Base-by-base conservation (phyloP, 2,888 invertebrate species). In the Blastobasis adustella region DNA sequence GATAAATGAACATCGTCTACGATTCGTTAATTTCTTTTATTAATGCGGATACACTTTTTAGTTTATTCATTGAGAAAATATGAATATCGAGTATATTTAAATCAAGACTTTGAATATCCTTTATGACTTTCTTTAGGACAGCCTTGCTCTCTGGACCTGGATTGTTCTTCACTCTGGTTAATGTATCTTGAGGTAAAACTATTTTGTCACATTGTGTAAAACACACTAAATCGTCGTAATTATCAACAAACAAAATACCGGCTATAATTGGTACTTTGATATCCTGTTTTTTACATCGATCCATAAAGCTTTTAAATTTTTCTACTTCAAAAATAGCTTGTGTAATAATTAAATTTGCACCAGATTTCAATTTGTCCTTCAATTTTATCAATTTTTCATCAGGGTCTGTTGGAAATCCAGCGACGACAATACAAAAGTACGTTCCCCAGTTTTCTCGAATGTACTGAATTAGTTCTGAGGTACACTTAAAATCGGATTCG, bases 291-390 rank as follows among this genome's bases (percentile, higher is more conserved):
- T 92, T 86, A 69, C 95, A 96, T 63, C 90, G 90, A 23, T 80
- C 70, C 1, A 91, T 84, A 72, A 94, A 97, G 41, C 89, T 78
- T 46, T 92, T 83, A 63, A 93, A 94, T 0, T 83, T 71, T 37
- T 90, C 81, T 2, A 91, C 79, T 45, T 94, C 91, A 69, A 96
- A 97, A 76, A 95, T 93, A 39, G 96, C 90, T 81, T 98, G 97
- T 0, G 97, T 96, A 56, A 98, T 91, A 53, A 98, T 92, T 63
- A 96, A 95, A 73, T 97, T 93, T 0, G 96, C 96, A 0, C 97
- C 97, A 44, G 91, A 91, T 44, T 93, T 90, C 6, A 96, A 90
- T 90, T 98, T 98, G 58, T 91, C 84, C 73, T 94, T 94, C 6
- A 97, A 76, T 63, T 91, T 86, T 39, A 74, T 51, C 8, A 97